These are phyloP conservation scores for Bostrychus sinensis DNA, from an alignment of 2,113 vertebrate genomes.

Conservation along the genomic window DNA sequence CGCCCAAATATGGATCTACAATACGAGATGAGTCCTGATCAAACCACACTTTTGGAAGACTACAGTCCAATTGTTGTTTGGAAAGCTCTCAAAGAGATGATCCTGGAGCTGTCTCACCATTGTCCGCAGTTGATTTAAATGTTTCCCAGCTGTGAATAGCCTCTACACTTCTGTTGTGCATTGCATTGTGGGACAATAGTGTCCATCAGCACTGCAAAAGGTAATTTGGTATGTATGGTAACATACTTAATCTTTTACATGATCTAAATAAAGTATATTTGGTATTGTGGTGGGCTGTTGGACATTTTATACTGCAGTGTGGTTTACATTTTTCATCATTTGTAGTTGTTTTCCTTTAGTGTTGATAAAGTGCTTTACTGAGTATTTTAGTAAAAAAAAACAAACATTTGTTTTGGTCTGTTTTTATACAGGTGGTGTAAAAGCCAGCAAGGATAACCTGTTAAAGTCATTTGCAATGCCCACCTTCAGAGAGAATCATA, in stretches of 20 bases:
- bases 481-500: conserved; percentile 53
- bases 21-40: neutral
- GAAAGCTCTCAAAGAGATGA: conserved; percentile 11
- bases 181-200: conserved; percentile 20
- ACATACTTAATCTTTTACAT: conserved; percentile 4
- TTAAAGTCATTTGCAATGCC: conserved; percentile 20
- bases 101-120: conserved; percentile 28
- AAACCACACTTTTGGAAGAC: neutral
- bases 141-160: conserved; percentile 47
- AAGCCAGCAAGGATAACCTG: conserved; percentile 35
- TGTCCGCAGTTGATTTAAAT: conserved; percentile 37
- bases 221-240: neutral
- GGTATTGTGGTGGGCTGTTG: neutral
- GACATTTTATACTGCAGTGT: neutral
- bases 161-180: conserved; percentile 11
- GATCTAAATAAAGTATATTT: conserved; percentile 6
- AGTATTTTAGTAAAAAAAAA: no score
- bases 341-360: no score
- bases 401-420: neutral
- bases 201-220: conserved; percentile 14
- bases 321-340: no score
- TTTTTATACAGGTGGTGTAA: conserved; percentile 36
- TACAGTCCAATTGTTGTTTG: neutral
- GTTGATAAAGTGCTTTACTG: no score
- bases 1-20: neutral